Conservation (phyloP, 1,140 invertebrate genomes). For the Drosophila ogumai region DNA sequence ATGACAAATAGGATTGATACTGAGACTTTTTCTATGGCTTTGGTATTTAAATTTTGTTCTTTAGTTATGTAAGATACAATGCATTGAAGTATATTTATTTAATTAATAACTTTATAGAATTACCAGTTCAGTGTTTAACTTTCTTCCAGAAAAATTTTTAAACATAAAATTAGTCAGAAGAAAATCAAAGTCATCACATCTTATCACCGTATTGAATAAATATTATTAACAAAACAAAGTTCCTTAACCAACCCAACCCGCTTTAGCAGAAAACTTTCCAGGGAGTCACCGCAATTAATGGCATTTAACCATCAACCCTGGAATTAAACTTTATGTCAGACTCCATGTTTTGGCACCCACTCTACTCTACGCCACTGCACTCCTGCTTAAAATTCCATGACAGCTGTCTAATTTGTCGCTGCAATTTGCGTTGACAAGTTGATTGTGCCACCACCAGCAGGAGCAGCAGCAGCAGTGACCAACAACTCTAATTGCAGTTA, state of each 20-base stretch:
- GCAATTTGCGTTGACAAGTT: constrained; percentile 63
- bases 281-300: constrained; percentile 27
- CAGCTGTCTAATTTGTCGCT: constrained; percentile 53
- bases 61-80: no score
- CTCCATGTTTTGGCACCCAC: constrained; percentile 33
- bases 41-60: no score
- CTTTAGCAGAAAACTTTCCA: background rate
- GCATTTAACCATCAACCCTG: constrained; percentile 20
- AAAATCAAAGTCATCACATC: background rate
- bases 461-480: background rate
- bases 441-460: constrained; percentile 26
- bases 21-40: no score
- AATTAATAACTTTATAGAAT: background rate
- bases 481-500: constrained; percentile 66
- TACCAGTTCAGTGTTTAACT: background rate
- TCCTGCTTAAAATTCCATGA: constrained; percentile 47
- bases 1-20: no score
- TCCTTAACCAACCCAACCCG: background rate
- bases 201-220: background rate
- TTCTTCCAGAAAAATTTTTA: background rate
- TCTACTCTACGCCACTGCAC: background rate
- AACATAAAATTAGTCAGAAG: background rate
- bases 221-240: background rate
- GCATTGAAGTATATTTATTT: background rate
- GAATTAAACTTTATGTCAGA: constrained; percentile 16